A percentile compares a stretch with the other conserved stretches of the same genome.
phyloP scores from a whole-genome alignment of 2,888 invertebrate genomes.

The Scaeva pyrastri region DNA sequence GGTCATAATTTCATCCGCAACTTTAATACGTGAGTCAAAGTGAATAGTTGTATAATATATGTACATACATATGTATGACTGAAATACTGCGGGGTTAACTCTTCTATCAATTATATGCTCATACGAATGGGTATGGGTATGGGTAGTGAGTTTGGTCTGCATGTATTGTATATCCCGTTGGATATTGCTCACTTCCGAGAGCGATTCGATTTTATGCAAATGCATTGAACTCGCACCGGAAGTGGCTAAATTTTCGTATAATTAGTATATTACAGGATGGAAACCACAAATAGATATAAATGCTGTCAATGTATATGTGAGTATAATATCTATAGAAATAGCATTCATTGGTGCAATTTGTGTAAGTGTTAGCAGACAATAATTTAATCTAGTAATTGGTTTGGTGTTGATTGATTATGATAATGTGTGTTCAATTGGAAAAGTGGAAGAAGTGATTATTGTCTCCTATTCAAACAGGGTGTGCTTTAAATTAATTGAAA shows the following conservation, averaged over 20 bases:
- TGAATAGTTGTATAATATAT: neutral
- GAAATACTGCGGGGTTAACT: neutral
- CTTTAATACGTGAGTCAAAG: neutral
- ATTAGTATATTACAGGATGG: slow-evolving; percentile 49
- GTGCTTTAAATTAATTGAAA: neutral
- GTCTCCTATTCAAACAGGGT: neutral
- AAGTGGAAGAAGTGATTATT: neutral
- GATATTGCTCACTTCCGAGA: slow-evolving; percentile 47
- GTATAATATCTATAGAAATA: neutral
- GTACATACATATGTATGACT: no score
- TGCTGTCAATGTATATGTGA: neutral
- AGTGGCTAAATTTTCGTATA: slow-evolving; percentile 50
- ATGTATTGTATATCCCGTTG: slow-evolving; percentile 33
- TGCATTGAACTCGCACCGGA: slow-evolving; percentile 48
- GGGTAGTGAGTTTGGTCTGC: no score
- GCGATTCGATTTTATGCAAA: slow-evolving; percentile 40
- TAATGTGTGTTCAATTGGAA: slow-evolving; percentile 7
- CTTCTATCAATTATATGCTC: slow-evolving; percentile 34
- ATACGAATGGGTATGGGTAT: neutral
- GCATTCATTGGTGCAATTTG: slow-evolving; percentile 36
- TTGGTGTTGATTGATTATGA: slow-evolving; percentile 41
- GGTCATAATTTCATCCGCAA: slow-evolving; percentile 30
- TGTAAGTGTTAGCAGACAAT: slow-evolving; percentile 36
- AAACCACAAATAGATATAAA: slow-evolving; percentile 12
- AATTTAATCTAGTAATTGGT: slow-evolving; percentile 40